Evolutionary conservation across 2,113 vertebrate species (phyloP).

Genomic region (Puffinus mauretanicus): DNA sequence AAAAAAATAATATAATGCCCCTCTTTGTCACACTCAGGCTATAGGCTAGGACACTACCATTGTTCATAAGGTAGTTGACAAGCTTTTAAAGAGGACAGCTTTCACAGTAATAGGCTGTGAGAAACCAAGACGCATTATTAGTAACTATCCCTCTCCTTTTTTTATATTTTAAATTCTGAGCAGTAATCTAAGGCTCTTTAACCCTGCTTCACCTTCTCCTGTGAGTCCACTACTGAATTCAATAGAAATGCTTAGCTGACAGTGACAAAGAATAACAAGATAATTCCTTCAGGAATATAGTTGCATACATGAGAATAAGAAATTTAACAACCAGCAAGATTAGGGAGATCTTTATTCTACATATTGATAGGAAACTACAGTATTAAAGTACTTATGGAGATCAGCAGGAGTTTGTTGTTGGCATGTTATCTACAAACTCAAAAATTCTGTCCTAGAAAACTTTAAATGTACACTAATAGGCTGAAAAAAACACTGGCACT

Average conservation of each 20-base stretch:
- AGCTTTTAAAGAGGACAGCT: not conserved
- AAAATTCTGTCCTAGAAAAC: not conserved
- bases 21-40: not conserved
- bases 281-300: not conserved
- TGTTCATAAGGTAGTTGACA: not conserved
- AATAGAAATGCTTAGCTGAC: not conserved
- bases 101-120: not conserved
- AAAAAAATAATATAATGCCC: not conserved
- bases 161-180: not conserved
- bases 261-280: not conserved
- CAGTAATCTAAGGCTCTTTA: not conserved
- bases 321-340: not conserved
- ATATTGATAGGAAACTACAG: not conserved
- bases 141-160: not conserved
- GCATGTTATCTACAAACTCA: not conserved
- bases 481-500: not conserved
- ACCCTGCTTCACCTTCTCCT: not conserved
- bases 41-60: not conserved
- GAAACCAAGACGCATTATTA: not conserved
- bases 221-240: not conserved
- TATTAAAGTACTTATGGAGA: not conserved
- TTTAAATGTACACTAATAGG: not conserved
- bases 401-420: not conserved
- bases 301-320: not conserved
- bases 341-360: not conserved